Base-by-base conservation (phyloP, 1,140 invertebrate genomes). In the Brachionus plicatilis region DNA sequence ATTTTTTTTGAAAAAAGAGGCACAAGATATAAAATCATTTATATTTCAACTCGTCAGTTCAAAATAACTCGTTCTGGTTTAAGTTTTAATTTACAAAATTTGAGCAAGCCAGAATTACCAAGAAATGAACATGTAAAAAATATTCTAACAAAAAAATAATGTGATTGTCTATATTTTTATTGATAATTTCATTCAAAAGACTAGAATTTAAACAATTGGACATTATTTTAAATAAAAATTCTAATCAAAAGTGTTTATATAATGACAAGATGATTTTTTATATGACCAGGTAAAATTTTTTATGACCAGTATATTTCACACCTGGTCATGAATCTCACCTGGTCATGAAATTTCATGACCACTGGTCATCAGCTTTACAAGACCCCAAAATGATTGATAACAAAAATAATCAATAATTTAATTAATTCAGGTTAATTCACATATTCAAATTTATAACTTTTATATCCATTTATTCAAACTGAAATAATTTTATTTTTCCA, bases 1-100 rank as follows among this genome's bases (percentile, higher is more conserved):
- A 65, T 65, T 65, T 65, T 24, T 24, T 65, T 27, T 27, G 20
- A 65, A 65, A 65, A 65, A 65, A 65, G 20, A 65, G 56, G 24
- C 56, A 65, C 56, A 65, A 65, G 56, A 65, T 65, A 65, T 65
- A 65, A 65, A 65, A 65, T 65, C 56, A 65, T 65, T 65, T 65
- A 65, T 65, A 65, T 65, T 24, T 65, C 56, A 65, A 65, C 56
- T 65, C 56, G 8, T n/a, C n/a, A n/a, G n/a, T n/a, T n/a, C n/a
- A n/a, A n/a, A n/a, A n/a, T n/a, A n/a, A n/a, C n/a, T n/a, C 56
- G 56, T 65, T 65, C 56, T 65, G 20, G 56, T 65, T 65, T 65
- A 65, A 65, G 56, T 65, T 65, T 65, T 65, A 65, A 65, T n/a
- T 65, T 65, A 27, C 56, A 65, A 65, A 65, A 65, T 65, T 65